Evolutionary conservation across 2,888 invertebrate genomes (phyloP), one percentile per base, ranked within the genome.

Genomic region (Muschampia plurimacula): DNA sequence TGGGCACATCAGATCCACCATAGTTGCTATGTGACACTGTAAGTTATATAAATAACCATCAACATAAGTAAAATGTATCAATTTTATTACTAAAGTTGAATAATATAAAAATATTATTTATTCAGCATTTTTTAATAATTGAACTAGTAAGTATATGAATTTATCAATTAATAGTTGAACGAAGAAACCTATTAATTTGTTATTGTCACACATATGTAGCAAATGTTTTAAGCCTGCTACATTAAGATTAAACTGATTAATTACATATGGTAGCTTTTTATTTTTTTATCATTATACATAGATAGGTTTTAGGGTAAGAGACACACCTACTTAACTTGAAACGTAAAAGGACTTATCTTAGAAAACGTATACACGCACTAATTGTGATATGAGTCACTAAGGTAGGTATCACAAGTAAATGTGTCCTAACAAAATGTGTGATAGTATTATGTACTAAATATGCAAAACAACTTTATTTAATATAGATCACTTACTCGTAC

Each of bases 21-120:
- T 97, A 97, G 91, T 97, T 97, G 84, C 97, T 97, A 91, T 97
- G 97, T 79, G 97, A 96, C 96, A 97, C 97, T 97, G 87, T 8
- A 93, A 91, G 73, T 75, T 67, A 13, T 22, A 15, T 44, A 60
- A 36, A 22, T 55, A 55, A 22, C 22, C 22, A 55, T 0, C 15
- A 52, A 41, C 10, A 10, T 15, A 39, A 59, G 57, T 36, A 57
- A 22, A 9, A 22, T 36, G 36, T 36, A 36, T 36, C 6, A 36
- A 36, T 6, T 36, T 32, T 32, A 28, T 9, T n/a, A 15, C n/a
- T 49, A n/a, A n/a, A 6, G n/a, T n/a, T 49, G 13, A n/a, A 7
- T 13, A 49, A n/a, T 2, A 41, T 41, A 2, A 36, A 36, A 36
- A 36, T 36, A 36, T 36, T 36, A 36, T 36, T 36, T 36, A 36